Percentiles rank a stretch among this genome's conserved stretches.
phyloP scores from a whole-genome alignment of 2,888 invertebrate species.

The Empis livida region DNA sequence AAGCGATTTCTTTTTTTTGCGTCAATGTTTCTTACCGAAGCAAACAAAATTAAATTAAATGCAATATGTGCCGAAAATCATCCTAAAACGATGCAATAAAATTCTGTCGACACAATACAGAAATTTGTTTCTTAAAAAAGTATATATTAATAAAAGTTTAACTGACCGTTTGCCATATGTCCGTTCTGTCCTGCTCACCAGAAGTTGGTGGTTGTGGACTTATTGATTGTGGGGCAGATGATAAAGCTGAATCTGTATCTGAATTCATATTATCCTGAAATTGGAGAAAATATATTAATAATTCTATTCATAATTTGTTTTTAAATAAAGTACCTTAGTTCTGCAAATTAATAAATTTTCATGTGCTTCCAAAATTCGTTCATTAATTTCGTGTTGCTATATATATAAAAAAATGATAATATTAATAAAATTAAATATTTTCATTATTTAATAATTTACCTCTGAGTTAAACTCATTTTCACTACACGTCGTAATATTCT shows the following conservation, averaged over 20 bases:
- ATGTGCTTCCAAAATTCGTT: constrained; percentile 19
- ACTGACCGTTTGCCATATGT: constrained; percentile 36
- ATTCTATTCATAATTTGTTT: not conserved
- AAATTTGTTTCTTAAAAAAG: too few relatives aligned
- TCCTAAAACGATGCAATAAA: too few relatives aligned
- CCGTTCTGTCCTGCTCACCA: constrained; percentile 27
- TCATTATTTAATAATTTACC: constrained; percentile 6
- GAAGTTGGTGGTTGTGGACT: constrained; percentile 48
- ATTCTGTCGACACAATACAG: too few relatives aligned
- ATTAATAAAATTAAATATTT: constrained; percentile 1
- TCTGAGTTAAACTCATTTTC: constrained; percentile 14
- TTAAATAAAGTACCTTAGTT: constrained; percentile 22
- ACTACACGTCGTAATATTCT: constrained; percentile 21
- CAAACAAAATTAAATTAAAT: too few relatives aligned
- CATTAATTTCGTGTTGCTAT: constrained; percentile 20
- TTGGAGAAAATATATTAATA: not conserved
- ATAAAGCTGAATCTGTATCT: constrained; percentile 54
- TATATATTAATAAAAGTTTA: constrained; percentile 3
- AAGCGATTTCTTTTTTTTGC: too few relatives aligned
- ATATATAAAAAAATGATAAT: constrained; percentile 4
- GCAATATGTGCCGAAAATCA: too few relatives aligned
- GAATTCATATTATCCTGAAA: constrained; percentile 31
- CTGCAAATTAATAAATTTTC: constrained; percentile 20
- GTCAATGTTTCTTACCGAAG: too few relatives aligned
- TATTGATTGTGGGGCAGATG: constrained; percentile 55